Percentiles rank a stretch among this genome's conserved stretches.
phyloP scores from a whole-genome alignment of 2,113 vertebrate genomes.

The Strix aluco region DNA sequence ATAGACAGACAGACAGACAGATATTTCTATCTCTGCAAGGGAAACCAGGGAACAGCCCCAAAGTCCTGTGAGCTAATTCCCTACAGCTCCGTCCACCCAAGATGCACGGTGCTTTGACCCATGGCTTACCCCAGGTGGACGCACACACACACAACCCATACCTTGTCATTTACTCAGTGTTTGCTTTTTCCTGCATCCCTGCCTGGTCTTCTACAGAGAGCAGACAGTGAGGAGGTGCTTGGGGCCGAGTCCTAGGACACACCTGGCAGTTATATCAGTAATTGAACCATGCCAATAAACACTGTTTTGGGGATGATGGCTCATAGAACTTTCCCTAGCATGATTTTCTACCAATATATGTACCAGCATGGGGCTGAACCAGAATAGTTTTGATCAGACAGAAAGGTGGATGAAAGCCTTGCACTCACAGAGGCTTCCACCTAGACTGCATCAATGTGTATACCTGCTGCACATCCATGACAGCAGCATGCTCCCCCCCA shows the following conservation, averaged over 20 bases:
- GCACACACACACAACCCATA: background rate
- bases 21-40: background rate
- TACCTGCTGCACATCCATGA: background rate
- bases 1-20: background rate
- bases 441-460: background rate
- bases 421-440: background rate
- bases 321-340: background rate
- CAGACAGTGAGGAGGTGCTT: background rate
- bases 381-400: background rate
- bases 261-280: background rate
- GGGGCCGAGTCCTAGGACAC: background rate
- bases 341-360: background rate
- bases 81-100: background rate
- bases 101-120: background rate
- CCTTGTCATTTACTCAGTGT: background rate
- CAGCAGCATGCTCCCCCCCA: background rate
- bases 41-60: background rate
- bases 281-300: background rate
- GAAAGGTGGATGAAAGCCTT: background rate
- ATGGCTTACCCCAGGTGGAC: background rate
- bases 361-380: background rate
- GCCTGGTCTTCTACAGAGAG: background rate
- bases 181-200: background rate
- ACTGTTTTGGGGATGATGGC: background rate
- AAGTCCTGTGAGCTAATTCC: background rate